A percentile compares a stretch with the other conserved stretches of the same genome.
These are phyloP conservation scores for Spatula clypeata DNA, from an alignment of 2,797 vertebrate genomes.

Conservation along the genomic window DNA sequence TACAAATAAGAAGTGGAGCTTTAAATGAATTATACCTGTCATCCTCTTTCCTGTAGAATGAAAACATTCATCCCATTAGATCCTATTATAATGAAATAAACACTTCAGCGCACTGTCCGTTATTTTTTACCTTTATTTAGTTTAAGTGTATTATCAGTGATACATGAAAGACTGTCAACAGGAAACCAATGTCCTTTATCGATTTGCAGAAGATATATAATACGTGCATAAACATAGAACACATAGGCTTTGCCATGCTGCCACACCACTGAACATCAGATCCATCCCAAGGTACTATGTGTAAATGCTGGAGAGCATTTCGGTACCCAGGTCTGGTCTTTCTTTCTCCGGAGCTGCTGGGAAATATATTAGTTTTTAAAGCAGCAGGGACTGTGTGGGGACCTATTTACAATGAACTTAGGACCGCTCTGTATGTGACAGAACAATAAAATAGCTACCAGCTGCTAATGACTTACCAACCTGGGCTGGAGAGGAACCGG, in stretches of 20 bases:
- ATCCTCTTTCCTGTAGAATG: conserved; percentile 57
- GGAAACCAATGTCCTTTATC: conserved; percentile 12
- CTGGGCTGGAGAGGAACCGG: neutral
- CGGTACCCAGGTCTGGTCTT: neutral
- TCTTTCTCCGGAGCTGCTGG: neutral
- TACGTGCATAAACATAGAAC: neutral
- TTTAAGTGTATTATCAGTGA: conserved; percentile 61
- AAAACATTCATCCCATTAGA: conserved; percentile 48
- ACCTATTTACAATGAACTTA: neutral
- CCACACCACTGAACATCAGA: neutral
- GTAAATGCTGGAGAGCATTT: neutral
- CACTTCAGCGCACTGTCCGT: conserved; percentile 2
- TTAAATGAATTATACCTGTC: conserved; percentile 71
- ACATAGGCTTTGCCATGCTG: neutral
- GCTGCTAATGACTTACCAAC: conserved; percentile 9
- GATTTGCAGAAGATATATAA: neutral
- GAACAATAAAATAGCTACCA: conserved; percentile 4
- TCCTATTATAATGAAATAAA: conserved; percentile 59
- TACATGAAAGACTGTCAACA: conserved; percentile 41
- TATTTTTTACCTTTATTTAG: conserved; percentile 47
- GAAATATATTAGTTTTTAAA: neutral
- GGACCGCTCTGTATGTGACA: neutral
- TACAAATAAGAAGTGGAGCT: conserved; percentile 51
- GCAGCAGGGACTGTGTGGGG: neutral
- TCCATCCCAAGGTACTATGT: accelerated